A percentile compares a stretch with the other conserved stretches of the same genome.
These are phyloP conservation scores for Grallaria varia DNA, from an alignment of 2,113 vertebrate species.

Conservation along the genomic window DNA sequence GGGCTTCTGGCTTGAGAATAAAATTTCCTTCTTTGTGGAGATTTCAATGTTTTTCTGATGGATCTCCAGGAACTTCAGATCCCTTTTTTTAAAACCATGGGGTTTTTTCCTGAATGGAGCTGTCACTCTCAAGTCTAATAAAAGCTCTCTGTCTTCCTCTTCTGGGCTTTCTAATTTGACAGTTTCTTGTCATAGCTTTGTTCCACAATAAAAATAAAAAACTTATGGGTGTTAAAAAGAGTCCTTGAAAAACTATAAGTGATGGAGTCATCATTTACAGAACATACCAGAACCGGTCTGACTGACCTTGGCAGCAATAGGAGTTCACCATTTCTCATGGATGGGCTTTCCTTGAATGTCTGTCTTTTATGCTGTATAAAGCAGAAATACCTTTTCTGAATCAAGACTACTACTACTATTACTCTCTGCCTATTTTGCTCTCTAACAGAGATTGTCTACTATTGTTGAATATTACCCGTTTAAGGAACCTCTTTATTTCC, in stretches of 20 bases:
- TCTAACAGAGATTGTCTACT: background rate
- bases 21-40: background rate
- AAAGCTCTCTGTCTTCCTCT: slow-evolving; percentile 35
- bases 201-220: slow-evolving; percentile 53
- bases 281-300: slow-evolving; percentile 18
- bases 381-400: slow-evolving; percentile 34
- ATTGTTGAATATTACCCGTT: background rate
- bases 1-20: background rate
- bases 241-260: slow-evolving; percentile 43
- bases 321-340: slow-evolving; percentile 42
- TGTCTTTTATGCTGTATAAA: slow-evolving; percentile 1
- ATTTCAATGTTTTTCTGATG: slow-evolving; percentile 6
- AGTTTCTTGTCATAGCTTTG: background rate
- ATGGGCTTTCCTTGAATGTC: slow-evolving; percentile 31
- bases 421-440: background rate
- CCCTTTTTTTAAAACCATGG: background rate
- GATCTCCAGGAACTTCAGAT: background rate
- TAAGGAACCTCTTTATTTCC: background rate
- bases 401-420: slow-evolving; percentile 1
- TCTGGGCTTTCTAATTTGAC: slow-evolving; percentile 9
- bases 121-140: slow-evolving; percentile 10
- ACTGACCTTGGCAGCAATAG: slow-evolving; percentile 33
- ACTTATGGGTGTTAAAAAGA: slow-evolving; percentile 14
- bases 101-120: background rate
- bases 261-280: slow-evolving; percentile 34